These are phyloP conservation scores for Chloroceryle amazona DNA, from an alignment of 2,797 vertebrate genomes.

Conservation along the genomic window DNA sequence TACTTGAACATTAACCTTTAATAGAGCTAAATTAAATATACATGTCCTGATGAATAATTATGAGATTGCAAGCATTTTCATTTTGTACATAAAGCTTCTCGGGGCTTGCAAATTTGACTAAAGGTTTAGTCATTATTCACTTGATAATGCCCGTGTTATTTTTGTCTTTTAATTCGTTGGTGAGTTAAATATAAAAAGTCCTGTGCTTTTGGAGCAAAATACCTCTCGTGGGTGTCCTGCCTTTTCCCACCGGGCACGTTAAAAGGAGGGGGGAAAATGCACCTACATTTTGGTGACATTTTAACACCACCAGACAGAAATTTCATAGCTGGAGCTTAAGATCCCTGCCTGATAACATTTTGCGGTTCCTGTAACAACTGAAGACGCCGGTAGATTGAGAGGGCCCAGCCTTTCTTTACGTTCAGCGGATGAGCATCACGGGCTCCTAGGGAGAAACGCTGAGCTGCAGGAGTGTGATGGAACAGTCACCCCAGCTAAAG, in stretches of 20 bases:
- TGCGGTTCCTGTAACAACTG: neutral
- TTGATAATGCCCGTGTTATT: conserved; percentile 54
- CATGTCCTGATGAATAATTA: conserved; percentile 83
- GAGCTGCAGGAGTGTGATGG: conserved; percentile 18
- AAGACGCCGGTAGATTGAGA: neutral
- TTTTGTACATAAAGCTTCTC: conserved; percentile 73
- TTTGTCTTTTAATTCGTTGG: conserved; percentile 55
- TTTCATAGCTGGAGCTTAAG: neutral
- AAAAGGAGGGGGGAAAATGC: neutral
- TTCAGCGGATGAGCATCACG: neutral
- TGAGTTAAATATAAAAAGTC: conserved; percentile 49
- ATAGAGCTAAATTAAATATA: conserved; percentile 83
- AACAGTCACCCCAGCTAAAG: neutral
- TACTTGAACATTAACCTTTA: conserved; percentile 82
- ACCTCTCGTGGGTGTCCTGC: neutral
- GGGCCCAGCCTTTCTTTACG: neutral
- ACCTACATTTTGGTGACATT: neutral
- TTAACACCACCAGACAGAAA: neutral
- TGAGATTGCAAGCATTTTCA: conserved; percentile 77
- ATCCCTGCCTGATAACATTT: neutral
- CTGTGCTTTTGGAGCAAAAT: conserved; percentile 22
- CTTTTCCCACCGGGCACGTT: neutral
- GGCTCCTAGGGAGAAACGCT: neutral
- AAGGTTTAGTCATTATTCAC: conserved; percentile 71
- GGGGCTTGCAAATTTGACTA: conserved; percentile 69